Percentiles rank a stretch among this genome's conserved stretches.
These are phyloP conservation scores for Dolomedes plantarius DNA, from an alignment of 2,888 invertebrate genomes.

Conservation along the genomic window DNA sequence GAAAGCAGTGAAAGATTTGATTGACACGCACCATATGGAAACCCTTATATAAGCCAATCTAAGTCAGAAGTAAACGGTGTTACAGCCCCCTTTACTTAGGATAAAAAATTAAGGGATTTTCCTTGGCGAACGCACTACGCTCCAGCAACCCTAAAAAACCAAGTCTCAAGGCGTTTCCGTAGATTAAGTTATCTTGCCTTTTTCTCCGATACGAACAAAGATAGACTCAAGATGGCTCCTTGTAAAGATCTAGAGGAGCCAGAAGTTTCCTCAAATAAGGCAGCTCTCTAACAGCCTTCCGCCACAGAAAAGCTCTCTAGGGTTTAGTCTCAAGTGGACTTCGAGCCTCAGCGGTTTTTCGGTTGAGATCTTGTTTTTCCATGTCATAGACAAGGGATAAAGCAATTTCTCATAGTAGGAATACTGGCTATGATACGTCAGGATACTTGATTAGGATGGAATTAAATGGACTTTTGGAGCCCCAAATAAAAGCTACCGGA, in stretches of 20 bases:
- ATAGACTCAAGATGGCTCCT: conserved; percentile 61
- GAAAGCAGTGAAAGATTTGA: neutral
- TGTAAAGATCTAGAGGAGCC: conserved; percentile 50
- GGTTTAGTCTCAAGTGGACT: conserved; percentile 62
- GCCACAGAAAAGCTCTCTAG: conserved; percentile 56
- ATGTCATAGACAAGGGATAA: conserved; percentile 28
- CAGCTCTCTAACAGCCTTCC: conserved; percentile 23
- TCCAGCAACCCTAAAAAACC: conserved; percentile 57
- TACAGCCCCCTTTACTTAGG: neutral
- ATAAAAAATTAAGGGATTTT: conserved; percentile 31
- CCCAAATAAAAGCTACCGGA: neutral
- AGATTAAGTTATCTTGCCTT: conserved; percentile 65
- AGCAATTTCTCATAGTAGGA: conserved; percentile 30
- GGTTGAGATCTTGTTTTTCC: conserved; percentile 43
- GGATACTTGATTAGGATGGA: neutral
- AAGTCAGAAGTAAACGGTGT: no score
- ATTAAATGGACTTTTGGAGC: neutral
- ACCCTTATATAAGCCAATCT: neutral
- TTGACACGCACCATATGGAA: neutral
- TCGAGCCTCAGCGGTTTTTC: conserved; percentile 41
- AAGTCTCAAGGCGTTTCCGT: conserved; percentile 67
- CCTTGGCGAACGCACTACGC: conserved; percentile 22
- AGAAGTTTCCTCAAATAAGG: conserved; percentile 42
- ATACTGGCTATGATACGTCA: neutral
- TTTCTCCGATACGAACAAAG: conserved; percentile 59